Conservation (phyloP, 2,113 vertebrate genomes). For the Platichthys stellatus region DNA sequence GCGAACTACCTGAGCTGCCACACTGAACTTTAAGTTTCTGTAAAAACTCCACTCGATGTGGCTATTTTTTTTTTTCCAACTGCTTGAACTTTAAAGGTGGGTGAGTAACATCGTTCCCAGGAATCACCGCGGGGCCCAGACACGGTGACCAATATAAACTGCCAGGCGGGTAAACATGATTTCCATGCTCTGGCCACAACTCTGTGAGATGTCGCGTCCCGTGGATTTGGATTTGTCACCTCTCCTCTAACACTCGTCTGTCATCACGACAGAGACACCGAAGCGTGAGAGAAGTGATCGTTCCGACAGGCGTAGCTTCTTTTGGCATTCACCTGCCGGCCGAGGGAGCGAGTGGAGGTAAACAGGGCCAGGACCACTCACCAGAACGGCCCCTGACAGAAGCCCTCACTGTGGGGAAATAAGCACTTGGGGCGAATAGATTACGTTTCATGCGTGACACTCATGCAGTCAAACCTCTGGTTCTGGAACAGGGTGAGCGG, state of each 20-base stretch:
- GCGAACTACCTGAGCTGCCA: constrained; percentile 28
- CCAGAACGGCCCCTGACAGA: constrained; percentile 55
- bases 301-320: constrained; percentile 26
- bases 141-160: background rate
- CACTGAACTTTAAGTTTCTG: background rate
- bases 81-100: constrained; percentile 3
- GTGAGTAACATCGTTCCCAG: background rate
- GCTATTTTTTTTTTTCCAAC: background rate
- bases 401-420: constrained; percentile 65
- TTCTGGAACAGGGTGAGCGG: constrained; percentile 49
- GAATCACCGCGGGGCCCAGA: background rate
- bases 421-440: constrained; percentile 50
- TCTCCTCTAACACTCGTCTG: constrained; percentile 23
- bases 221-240: constrained; percentile 37
- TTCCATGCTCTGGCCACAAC: constrained; percentile 16
- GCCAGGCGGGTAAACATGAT: constrained; percentile 17
- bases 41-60: background rate
- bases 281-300: constrained; percentile 31
- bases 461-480: constrained; percentile 57
- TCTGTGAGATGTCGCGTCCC: background rate
- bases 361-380: constrained; percentile 27
- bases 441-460: constrained; percentile 58
- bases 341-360: constrained; percentile 34
- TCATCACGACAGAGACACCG: constrained; percentile 27
- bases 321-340: constrained; percentile 55